Percentiles rank a stretch among this genome's conserved stretches.
Conservation (phyloP, 1,140 invertebrate species). For the Sipha flava region DNA sequence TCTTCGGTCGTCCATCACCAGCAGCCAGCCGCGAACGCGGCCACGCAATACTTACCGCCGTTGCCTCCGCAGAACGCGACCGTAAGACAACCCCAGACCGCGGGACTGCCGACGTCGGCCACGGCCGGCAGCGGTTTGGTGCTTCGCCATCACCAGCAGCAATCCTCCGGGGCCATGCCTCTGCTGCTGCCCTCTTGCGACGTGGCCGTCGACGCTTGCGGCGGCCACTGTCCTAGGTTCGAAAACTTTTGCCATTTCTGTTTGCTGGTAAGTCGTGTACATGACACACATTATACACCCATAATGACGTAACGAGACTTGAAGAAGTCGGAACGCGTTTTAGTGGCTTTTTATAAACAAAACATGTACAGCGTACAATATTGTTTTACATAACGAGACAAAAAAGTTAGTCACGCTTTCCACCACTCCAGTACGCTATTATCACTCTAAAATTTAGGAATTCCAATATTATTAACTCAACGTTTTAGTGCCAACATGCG, state of each 20-base stretch:
- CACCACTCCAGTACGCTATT: too few species aligned
- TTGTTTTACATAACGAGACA: too few species aligned
- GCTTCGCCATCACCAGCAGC: background rate
- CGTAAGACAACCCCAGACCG: constrained; percentile 53
- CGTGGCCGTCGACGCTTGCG: constrained; percentile 51
- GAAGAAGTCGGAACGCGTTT: too few species aligned
- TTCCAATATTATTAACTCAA: too few species aligned
- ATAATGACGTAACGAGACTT: too few species aligned
- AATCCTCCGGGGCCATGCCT: constrained; percentile 11
- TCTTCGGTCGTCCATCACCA: background rate
- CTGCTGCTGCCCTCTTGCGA: constrained; percentile 32
- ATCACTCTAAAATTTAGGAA: too few species aligned
- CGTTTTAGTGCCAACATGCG: too few species aligned
- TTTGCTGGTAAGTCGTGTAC: constrained; percentile 47
- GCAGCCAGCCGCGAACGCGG: background rate
- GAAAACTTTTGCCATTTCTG: constrained; percentile 59
- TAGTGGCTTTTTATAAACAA: too few species aligned
- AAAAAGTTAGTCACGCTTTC: too few species aligned
- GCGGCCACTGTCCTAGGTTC: constrained; percentile 55
- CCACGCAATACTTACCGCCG: background rate
- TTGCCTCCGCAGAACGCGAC: constrained; percentile 47
- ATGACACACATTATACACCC: too few species aligned
- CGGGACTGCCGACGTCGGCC: constrained; percentile 43
- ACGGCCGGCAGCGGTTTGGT: background rate
- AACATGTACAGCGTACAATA: too few species aligned